A percentile compares a stretch with the other conserved stretches of the same genome.
Evolutionary conservation across 2,113 vertebrate species (phyloP).

Genomic region (Picathartes gymnocephalus): DNA sequence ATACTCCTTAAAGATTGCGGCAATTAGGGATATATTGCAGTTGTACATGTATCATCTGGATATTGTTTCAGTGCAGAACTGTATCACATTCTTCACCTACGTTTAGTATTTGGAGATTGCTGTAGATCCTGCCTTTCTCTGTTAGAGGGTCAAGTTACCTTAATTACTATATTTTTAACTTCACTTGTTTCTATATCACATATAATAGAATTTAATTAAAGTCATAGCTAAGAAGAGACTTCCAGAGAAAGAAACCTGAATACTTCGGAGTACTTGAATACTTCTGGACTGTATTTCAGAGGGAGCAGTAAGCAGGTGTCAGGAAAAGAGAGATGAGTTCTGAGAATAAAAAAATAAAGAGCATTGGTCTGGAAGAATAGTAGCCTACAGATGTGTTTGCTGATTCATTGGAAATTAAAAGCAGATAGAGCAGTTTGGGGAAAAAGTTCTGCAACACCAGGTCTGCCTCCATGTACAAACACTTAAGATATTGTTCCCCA

Average conservation of each 20-base stretch:
- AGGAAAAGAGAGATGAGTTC: conserved; percentile 24
- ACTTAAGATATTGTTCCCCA: neutral
- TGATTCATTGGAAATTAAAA: conserved; percentile 51
- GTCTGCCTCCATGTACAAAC: conserved; percentile 4
- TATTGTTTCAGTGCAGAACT: neutral
- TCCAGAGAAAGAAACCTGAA: neutral
- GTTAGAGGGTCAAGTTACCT: neutral
- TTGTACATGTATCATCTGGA: neutral
- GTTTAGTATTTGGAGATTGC: neutral
- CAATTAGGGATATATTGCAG: neutral
- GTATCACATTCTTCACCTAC: neutral
- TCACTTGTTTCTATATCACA: neutral
- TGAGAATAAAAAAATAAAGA: neutral
- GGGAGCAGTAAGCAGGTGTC: conserved; percentile 50
- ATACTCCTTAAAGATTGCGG: neutral
- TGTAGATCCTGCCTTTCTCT: neutral
- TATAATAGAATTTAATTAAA: neutral
- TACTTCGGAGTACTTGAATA: neutral
- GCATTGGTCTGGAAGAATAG: neutral
- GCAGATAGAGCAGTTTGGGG: conserved; percentile 26
- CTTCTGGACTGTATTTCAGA: conserved; percentile 12
- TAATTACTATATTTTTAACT: neutral
- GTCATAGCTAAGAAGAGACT: neutral
- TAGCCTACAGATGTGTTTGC: neutral
- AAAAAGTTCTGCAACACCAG: neutral